Base-by-base conservation (phyloP, 2,888 invertebrate genomes). In the Temnothorax rugatulus region DNA sequence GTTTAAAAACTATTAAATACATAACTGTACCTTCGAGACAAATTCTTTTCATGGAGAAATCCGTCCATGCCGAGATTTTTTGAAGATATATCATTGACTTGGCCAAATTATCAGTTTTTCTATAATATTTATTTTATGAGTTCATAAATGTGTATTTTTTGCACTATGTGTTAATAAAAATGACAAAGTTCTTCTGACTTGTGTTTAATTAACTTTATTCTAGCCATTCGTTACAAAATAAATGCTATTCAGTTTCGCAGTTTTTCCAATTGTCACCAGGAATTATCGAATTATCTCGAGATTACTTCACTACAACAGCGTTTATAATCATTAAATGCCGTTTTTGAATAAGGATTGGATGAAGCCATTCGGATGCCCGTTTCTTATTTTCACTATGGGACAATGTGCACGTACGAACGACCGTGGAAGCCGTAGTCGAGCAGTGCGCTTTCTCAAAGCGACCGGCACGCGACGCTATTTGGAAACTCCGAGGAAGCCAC, bases 391-490 rank as follows among this genome's bases (percentile, higher is more conserved):
- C 44, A 21, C 25, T 29, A 9, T 15, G 25, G 13, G 15, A 76
- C 21, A 41, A n/a, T 41, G 41, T 66, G 25, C 15, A n/a, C 21
- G 38, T n/a, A n/a, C 13, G 41, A 63, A 13, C 41, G 52, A 15
- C 21, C 2, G 13, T n/a, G 25, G 29, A 77, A 29, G 29, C 41
- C 44, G 25, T n/a, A 29, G 25, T n/a, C 9, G n/a, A 29, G 41
- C 34, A 34, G 34, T 34, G 7, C 11, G 41, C 77, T 57, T 57
- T 77, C 57, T 57, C 77, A 77, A 66, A 68, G 68, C 41, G 54
- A 77, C 54, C 15, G 41, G 15, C 68, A 68, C 29, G 41, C 77
- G 77, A 54, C 57, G 69, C 77, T 77, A 77, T 77, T 77, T 77
- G 77, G 54, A 44, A 77, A 57, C 57, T 77, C 77, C 7, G 64